Percentiles rank a stretch among this genome's conserved stretches.
phyloP scores from a whole-genome alignment of 2,113 vertebrate genomes.

The Scophthalmus maximus region DNA sequence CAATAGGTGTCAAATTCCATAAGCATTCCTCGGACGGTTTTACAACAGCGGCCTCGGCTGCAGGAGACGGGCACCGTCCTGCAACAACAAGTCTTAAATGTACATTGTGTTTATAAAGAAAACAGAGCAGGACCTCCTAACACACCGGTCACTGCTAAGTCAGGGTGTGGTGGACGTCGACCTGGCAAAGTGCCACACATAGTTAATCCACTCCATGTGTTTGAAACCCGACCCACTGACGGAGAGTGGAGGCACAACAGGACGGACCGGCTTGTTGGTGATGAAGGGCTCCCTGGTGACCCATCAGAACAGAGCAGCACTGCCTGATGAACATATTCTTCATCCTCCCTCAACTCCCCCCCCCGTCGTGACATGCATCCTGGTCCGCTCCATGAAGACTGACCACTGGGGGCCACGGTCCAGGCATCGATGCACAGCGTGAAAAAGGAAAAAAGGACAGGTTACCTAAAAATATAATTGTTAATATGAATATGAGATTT shows the following conservation, averaged over 20 bases:
- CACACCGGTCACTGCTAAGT: constrained; percentile 31
- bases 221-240: constrained; percentile 70
- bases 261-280: constrained; percentile 56
- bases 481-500: too few species aligned
- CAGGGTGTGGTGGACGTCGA: constrained; percentile 57
- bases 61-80: constrained; percentile 63
- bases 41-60: constrained; percentile 51
- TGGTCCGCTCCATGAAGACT: constrained; percentile 1
- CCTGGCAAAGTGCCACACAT: constrained; percentile 51
- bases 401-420: background rate
- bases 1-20: constrained; percentile 55
- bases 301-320: constrained; percentile 47
- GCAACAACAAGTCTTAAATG: constrained; percentile 74
- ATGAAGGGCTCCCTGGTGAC: constrained; percentile 70
- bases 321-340: constrained; percentile 44
- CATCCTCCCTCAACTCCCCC: constrained; percentile 11
- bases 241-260: constrained; percentile 39
- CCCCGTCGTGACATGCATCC: constrained; percentile 11
- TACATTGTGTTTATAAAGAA: constrained; percentile 77
- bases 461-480: too few species aligned
- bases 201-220: constrained; percentile 81
- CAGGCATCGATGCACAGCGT: background rate
- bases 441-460: too few species aligned
- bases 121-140: constrained; percentile 70
- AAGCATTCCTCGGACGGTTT: constrained; percentile 70